Evolutionary conservation across 2,888 invertebrate genomes (phyloP).

Genomic region (Timandra comae): DNA sequence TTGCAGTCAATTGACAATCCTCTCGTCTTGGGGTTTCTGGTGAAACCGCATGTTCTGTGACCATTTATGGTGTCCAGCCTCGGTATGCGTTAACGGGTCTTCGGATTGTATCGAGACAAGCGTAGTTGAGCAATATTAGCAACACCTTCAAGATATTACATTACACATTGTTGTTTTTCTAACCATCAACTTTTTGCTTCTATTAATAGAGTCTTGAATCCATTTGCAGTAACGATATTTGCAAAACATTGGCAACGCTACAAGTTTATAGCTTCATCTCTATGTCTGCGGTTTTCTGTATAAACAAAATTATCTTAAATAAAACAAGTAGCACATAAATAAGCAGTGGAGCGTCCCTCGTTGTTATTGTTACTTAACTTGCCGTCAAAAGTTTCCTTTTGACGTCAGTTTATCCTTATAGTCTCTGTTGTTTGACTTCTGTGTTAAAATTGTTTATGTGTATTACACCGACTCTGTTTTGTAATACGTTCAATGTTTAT

Average conservation of each 20-base stretch:
- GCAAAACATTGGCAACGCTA: background rate
- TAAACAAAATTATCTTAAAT: slow-evolving; percentile 8
- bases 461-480: slow-evolving; percentile 3
- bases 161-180: slow-evolving; percentile 9
- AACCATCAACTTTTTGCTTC: background rate
- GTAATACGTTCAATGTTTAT: slow-evolving; percentile 7
- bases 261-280: background rate
- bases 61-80: slow-evolving; percentile 28
- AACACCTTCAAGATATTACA: slow-evolving; percentile 5
- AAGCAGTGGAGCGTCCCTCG: slow-evolving; percentile 16
- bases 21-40: slow-evolving; percentile 38
- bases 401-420: slow-evolving; percentile 12
- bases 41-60: slow-evolving; percentile 35
- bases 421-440: slow-evolving; percentile 12
- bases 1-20: slow-evolving; percentile 32
- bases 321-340: slow-evolving; percentile 14
- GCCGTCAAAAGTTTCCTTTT: slow-evolving; percentile 11
- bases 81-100: slow-evolving; percentile 27
- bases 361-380: slow-evolving; percentile 15
- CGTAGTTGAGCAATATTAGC: slow-evolving; percentile 16
- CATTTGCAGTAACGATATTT: background rate
- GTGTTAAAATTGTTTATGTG: slow-evolving; percentile 10
- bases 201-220: background rate
- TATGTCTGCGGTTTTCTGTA: slow-evolving; percentile 5
- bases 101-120: slow-evolving; percentile 19